A percentile compares a stretch with the other conserved stretches of the same genome.
phyloP scores from a whole-genome alignment of 2,888 invertebrate genomes.

The Eurytoma adleriae region DNA sequence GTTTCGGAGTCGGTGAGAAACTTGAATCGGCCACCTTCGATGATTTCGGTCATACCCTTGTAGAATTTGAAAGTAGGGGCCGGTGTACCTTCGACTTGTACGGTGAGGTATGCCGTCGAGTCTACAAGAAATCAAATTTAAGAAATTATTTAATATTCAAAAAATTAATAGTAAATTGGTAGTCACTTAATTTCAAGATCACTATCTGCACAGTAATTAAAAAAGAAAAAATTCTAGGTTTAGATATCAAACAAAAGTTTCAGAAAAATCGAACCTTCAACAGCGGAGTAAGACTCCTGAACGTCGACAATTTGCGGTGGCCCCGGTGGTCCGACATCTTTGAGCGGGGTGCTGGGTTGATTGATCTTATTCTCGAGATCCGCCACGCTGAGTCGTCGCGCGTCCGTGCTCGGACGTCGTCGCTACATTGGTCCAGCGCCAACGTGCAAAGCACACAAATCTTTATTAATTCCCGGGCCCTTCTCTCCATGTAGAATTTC shows the following conservation, averaged over 20 bases:
- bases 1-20: slow-evolving; percentile 96
- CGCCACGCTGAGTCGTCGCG: slow-evolving; percentile 92
- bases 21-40: slow-evolving; percentile 97
- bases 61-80: slow-evolving; percentile 97
- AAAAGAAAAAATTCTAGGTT: too few relatives aligned
- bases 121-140: slow-evolving; percentile 76
- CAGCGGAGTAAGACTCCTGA: slow-evolving; percentile 95
- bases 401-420: slow-evolving; percentile 93
- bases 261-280: slow-evolving; percentile 85
- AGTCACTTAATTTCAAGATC: too few relatives aligned
- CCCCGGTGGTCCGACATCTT: slow-evolving; percentile 86
- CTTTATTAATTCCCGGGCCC: slow-evolving; percentile 20
- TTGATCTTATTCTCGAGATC: slow-evolving; percentile 94
- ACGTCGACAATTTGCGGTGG: slow-evolving; percentile 95
- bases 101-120: slow-evolving; percentile 94
- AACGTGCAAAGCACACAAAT: slow-evolving; percentile 34
- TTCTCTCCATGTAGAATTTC: not conserved
- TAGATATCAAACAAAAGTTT: too few relatives aligned
- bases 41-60: slow-evolving; percentile 94
- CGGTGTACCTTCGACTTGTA: slow-evolving; percentile 94
- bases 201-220: too few relatives aligned
- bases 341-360: slow-evolving; percentile 92
- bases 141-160: not conserved
- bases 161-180: not conserved
- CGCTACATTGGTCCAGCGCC: slow-evolving; percentile 76